Conservation (phyloP, 2,797 vertebrate genomes). For the Selene dorsalis region DNA sequence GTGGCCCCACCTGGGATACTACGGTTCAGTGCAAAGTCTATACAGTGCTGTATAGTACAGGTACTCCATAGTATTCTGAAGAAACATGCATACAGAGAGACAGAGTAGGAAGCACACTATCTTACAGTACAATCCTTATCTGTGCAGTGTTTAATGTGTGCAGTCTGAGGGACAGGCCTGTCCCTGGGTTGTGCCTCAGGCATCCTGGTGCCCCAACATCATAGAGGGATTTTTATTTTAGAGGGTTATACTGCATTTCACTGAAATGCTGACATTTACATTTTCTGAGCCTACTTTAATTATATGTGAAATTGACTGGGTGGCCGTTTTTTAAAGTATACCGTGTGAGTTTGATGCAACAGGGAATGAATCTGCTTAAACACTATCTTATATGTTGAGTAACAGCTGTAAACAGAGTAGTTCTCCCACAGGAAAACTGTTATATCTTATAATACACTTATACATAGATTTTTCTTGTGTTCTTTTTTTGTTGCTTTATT, state of each 20-base stretch:
- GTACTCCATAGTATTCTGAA: slow-evolving; percentile 82
- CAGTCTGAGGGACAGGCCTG: slow-evolving; percentile 61
- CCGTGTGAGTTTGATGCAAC: slow-evolving; percentile 51
- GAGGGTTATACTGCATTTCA: slow-evolving; percentile 70
- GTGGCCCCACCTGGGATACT: slow-evolving; percentile 70
- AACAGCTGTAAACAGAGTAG: slow-evolving; percentile 80
- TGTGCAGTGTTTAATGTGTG: slow-evolving; percentile 79
- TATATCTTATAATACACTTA: slow-evolving; percentile 76
- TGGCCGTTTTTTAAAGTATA: slow-evolving; percentile 41
- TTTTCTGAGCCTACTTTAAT: slow-evolving; percentile 36
- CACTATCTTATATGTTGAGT: slow-evolving; percentile 67
- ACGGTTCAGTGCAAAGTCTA: slow-evolving; percentile 87
- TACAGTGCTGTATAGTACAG: slow-evolving; percentile 83
- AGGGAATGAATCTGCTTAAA: slow-evolving; percentile 64
- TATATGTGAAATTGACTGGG: slow-evolving; percentile 42
- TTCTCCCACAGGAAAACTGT: slow-evolving; percentile 73
- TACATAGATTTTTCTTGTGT: slow-evolving; percentile 70
- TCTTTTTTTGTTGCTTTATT: slow-evolving; percentile 73
- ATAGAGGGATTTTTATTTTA: slow-evolving; percentile 46
- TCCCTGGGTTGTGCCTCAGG: slow-evolving; percentile 68
- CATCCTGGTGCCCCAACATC: slow-evolving; percentile 60
- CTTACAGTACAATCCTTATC: slow-evolving; percentile 83
- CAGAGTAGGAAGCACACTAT: slow-evolving; percentile 84
- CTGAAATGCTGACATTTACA: slow-evolving; percentile 62
- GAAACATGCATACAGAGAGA: slow-evolving; percentile 85